Percentiles rank a stretch among this genome's conserved stretches.
Conservation (phyloP, 2,797 vertebrate genomes). For the Echiichthys vipera region DNA sequence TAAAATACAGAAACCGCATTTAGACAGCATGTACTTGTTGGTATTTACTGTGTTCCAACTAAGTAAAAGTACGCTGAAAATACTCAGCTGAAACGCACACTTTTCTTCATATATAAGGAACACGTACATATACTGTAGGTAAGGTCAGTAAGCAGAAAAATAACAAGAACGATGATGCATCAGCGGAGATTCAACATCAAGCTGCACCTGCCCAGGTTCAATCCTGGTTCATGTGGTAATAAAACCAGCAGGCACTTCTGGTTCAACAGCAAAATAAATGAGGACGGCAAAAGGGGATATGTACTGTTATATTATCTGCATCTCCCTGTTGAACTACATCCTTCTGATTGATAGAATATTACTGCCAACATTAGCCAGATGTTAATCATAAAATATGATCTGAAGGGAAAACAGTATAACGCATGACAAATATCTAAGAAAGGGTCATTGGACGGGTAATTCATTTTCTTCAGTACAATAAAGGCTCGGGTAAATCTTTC, state of each 20-base stretch:
- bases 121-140: no score
- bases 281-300: not conserved
- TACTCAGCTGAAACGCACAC: not conserved
- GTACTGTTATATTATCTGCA: no score
- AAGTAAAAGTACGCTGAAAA: not conserved
- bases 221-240: not conserved
- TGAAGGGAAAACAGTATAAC: not conserved
- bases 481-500: constrained; percentile 8
- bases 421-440: not conserved
- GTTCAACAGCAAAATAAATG: not conserved
- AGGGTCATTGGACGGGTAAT: not conserved
- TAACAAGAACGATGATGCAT: no score
- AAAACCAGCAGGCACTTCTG: not conserved
- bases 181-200: no score
- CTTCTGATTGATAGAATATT: not conserved
- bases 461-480: constrained; percentile 19
- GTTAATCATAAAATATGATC: not conserved
- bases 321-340: no score
- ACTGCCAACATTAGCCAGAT: not conserved
- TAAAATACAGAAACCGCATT: not conserved
- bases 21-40: not conserved
- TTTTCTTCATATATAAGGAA: not conserved
- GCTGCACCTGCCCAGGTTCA: not conserved
- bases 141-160: no score
- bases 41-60: not conserved